Evolutionary conservation across 2,888 invertebrate species (phyloP), one percentile per base, ranked within the genome.

Genomic region (Taenaris catops): DNA sequence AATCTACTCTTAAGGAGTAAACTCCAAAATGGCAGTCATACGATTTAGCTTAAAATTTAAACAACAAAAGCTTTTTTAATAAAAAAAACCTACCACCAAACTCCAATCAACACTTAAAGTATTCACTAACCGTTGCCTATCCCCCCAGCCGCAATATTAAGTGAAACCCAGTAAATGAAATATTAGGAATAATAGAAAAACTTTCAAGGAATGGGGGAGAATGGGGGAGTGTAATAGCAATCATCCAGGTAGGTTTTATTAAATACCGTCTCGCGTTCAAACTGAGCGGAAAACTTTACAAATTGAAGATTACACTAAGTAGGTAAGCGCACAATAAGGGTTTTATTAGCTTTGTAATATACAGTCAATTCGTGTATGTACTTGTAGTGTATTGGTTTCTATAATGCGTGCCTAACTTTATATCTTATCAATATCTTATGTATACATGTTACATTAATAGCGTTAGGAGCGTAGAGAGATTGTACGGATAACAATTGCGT

Each of bases 151-250:
- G 19, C 54, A 47, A 54, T 57, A 62, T 63, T 59, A 60, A 49
- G 58, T 53, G 59, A 62, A 63, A 53, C 56, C 60, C 37, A 51
- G 55, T 56, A 63, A 70, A 71, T 70, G 59, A 66, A 67, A 72
- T 70, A 68, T 67, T 55, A 58, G 45, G 55, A 48, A 56, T 64
- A 65, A 69, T 66, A 66, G 63, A 68, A 69, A 66, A 65, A 63
- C 53, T 59, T 62, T 57, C 40, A 29, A 21, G 39, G 41, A 49
- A 55, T 33, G 27, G 37, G 38, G 55, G 34, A 23, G 32, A 51
- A 28, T n/a, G 6, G 8, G 17, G 25, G 37, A 50, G 33, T 34
- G 54, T 57, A 60, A 62, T 56, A 55, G 50, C 49, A 58, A 59
- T 40, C 49, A 29, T 37, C 41, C 37, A 37, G 37, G 41, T 51